These are phyloP conservation scores for Rousettus leschenaultii DNA, from an alignment of 2,113 vertebrate species.

Conservation along the genomic window DNA sequence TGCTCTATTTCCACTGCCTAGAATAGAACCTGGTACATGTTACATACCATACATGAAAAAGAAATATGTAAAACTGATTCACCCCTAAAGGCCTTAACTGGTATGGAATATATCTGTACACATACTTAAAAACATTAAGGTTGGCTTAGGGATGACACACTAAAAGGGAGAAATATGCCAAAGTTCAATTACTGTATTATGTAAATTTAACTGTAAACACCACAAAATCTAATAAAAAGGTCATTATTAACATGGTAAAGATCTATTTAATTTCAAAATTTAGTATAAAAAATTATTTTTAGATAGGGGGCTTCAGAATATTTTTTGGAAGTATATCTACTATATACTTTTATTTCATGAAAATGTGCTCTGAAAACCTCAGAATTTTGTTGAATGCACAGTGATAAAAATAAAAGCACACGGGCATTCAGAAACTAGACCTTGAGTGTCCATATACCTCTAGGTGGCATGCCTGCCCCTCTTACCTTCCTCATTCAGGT, in stretches of 20 bases:
- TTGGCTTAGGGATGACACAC: not conserved
- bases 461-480: fast-evolving
- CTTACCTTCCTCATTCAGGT: constrained; percentile 78
- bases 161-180: not conserved
- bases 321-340: not conserved
- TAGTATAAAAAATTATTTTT: not conserved
- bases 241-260: not conserved
- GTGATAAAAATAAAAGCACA: not conserved
- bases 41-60: not conserved
- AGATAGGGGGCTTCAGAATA: not conserved
- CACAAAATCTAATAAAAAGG: not conserved
- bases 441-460: fast-evolving
- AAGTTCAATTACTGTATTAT: not conserved
- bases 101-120: not conserved
- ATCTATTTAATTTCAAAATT: not conserved
- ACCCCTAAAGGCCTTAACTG: not conserved
- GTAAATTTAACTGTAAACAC: not conserved
- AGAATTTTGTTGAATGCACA: not conserved
- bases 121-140: not conserved
- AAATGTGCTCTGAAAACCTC: not conserved
- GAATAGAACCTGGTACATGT: not conserved
- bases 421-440: not conserved
- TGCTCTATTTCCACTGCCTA: not conserved
- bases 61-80: not conserved
- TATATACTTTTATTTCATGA: not conserved